These are phyloP conservation scores for Calypte anna DNA, from an alignment of 2,113 vertebrate genomes.

Conservation along the genomic window DNA sequence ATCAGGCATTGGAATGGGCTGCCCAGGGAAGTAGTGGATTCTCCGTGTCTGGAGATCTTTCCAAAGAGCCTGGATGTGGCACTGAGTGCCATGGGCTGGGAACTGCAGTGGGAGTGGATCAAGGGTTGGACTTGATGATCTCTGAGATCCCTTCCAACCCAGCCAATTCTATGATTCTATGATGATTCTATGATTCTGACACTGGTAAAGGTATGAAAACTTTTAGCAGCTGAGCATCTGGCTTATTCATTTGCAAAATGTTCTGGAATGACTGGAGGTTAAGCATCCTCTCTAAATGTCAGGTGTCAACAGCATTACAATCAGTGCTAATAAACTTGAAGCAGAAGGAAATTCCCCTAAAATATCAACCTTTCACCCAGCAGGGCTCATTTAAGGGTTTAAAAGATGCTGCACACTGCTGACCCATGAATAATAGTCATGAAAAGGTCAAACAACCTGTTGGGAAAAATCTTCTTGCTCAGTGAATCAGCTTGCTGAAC, in stretches of 20 bases:
- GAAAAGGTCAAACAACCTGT: slow-evolving; percentile 56
- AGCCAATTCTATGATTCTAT: no score
- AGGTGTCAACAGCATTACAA: neutral
- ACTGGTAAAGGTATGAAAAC: neutral
- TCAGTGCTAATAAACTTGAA: neutral
- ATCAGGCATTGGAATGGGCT: no score
- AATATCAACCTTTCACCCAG: slow-evolving; percentile 54
- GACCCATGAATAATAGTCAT: slow-evolving; percentile 44
- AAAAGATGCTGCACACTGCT: slow-evolving; percentile 23
- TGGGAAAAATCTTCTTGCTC: slow-evolving; percentile 4
- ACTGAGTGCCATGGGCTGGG: no score
- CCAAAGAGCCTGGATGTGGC: no score
- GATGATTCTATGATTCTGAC: neutral
- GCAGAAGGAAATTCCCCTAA: slow-evolving; percentile 32
- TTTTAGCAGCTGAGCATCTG: neutral
- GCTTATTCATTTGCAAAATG: neutral
- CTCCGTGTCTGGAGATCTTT: no score
- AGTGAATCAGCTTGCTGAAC: neutral
- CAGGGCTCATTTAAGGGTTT: neutral
- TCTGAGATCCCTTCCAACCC: no score
- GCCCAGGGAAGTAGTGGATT: no score
- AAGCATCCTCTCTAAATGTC: slow-evolving; percentile 41
- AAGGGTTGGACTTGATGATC: no score
- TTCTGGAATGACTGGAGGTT: slow-evolving; percentile 16
- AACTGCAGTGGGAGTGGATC: no score